Conservation (phyloP, 2,888 invertebrate genomes). For the Hedya salicella region DNA sequence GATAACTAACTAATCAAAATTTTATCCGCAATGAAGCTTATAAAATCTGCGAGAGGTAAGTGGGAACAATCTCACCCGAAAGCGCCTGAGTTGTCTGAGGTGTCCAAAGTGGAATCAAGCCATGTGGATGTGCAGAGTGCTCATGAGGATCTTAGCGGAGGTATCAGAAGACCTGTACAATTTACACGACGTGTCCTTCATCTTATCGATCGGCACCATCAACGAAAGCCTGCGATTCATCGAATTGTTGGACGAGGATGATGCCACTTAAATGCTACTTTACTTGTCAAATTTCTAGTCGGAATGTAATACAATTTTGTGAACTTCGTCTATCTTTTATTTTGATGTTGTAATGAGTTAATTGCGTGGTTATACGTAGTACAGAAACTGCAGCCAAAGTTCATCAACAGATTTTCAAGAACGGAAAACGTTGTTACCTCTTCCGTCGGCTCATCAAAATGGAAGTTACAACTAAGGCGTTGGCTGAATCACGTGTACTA, state of each 20-base stretch:
- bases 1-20: conserved; percentile 15
- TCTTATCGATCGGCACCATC: conserved; percentile 71
- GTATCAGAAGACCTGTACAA: conserved; percentile 69
- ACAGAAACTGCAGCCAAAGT: no score
- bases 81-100: not conserved
- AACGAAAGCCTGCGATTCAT: conserved; percentile 69
- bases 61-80: no score
- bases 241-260: conserved; percentile 73
- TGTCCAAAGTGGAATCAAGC: not conserved
- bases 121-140: conserved; percentile 77
- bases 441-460: no score
- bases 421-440: no score
- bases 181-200: conserved; percentile 68
- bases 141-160: conserved; percentile 68
- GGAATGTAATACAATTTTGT: not conserved
- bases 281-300: conserved; percentile 35
- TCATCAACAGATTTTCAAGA: no score
- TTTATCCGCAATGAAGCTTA: conserved; percentile 25
- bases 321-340: not conserved
- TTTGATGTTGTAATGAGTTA: not conserved
- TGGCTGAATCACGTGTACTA: no score
- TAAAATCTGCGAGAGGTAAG: not conserved
- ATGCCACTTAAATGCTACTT: conserved; percentile 51
- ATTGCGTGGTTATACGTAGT: no score
- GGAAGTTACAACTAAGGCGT: no score